Conservation (phyloP, 2,113 vertebrate species). For the Rhinoderma darwinii region DNA sequence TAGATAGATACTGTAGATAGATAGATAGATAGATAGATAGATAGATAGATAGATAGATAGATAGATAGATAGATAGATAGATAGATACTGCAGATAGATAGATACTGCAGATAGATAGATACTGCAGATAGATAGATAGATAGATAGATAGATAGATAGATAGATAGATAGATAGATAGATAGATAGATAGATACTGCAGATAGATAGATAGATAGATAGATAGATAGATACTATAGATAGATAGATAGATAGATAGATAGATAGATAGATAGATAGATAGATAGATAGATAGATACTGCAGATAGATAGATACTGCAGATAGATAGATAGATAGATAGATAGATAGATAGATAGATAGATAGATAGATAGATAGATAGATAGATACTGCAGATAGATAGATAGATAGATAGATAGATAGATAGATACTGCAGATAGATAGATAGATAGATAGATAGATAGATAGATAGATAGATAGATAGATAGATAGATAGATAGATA, state of each 20-base stretch:
- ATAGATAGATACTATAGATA: no score
- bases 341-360: slow-evolving; percentile 9
- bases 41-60: no score
- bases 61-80: background rate
- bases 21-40: no score
- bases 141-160: slow-evolving; percentile 31
- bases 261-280: background rate
- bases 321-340: no score
- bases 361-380: no score
- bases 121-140: background rate
- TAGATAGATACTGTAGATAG: background rate
- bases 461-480: background rate
- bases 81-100: background rate
- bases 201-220: no score
- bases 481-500: background rate
- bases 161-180: no score
- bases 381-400: background rate
- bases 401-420: background rate
- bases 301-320: background rate
- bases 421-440: no score
- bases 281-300: no score
- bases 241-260: background rate
- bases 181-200: no score
- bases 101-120: background rate
- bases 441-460: no score